Evolutionary conservation across 2,113 vertebrate genomes (phyloP).

Genomic region (Brachyhypopomus occidentalis): DNA sequence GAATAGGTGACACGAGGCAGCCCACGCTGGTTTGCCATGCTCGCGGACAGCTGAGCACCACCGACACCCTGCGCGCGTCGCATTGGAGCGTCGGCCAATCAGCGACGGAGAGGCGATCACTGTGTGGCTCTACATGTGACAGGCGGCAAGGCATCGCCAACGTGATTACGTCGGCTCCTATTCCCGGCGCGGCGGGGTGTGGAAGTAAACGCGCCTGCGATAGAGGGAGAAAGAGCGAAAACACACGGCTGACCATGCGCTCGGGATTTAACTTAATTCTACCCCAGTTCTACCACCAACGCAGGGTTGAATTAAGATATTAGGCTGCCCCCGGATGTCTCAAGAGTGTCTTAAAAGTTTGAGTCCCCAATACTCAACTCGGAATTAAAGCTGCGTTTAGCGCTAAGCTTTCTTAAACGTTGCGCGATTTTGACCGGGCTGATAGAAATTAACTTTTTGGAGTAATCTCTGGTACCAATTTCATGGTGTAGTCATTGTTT

Average conservation of each 20-base stretch:
- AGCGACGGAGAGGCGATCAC: background rate
- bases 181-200: too few relatives aligned
- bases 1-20: background rate
- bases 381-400: background rate
- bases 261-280: too few relatives aligned
- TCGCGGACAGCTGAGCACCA: background rate
- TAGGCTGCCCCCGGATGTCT: background rate
- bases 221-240: too few relatives aligned
- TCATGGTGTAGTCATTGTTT: too few relatives aligned
- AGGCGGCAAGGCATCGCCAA: background rate
- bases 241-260: too few relatives aligned
- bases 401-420: background rate
- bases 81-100: background rate
- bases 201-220: too few relatives aligned
- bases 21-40: background rate
- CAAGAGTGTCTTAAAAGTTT: background rate
- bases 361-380: background rate
- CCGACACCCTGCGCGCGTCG: background rate
- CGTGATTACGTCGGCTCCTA: background rate
- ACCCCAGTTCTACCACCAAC: too few relatives aligned
- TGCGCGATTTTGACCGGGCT: too few relatives aligned
- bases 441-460: too few relatives aligned
- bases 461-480: too few relatives aligned
- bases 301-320: too few relatives aligned
- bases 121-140: conserved; percentile 49